Base-by-base conservation (phyloP, 2,113 vertebrate genomes). In the Petromus typicus region DNA sequence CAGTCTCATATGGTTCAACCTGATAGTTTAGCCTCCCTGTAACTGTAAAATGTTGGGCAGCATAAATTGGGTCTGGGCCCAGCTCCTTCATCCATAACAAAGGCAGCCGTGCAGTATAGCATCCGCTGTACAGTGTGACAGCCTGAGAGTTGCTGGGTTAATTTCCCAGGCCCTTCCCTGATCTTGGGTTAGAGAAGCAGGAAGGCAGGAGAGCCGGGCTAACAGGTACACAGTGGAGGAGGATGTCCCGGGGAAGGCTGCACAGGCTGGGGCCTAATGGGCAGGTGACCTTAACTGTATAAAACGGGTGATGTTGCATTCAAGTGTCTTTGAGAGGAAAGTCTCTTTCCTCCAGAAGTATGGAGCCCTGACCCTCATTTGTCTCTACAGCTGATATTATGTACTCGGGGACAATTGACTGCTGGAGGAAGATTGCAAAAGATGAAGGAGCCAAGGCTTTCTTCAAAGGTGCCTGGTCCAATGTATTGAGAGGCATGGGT, bases 401-500 rank as follows among this genome's bases (percentile, higher is more conserved):
- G 99, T 99, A 99, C 98, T 99, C 98, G 95, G 99, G 99, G 98
- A 99, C 99, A 98, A 97, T 99, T 32, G 99, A 99, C 97, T 99
- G 99, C 98, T 99, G 99, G 99, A 99, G 59, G 98, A 99, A 99
- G 99, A 99, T 99, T 96, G 69, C 98, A 0, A 99, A 99, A 98
- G 99, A 99, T 45, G 99, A 99, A 98, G 99, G 99, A 95, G 1
- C 79, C 95, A 99, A 98, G 54, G 99, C 99, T 8, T 99, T 99
- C 98, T 99, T 99, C 98, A 99, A 99, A 98, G 99, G 99, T 37
- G 99, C 99, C 97, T 99, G 99, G 99, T 99, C 99, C 79, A 99
- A 99, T 43, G 99, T 99, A 95, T 97, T 99, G 98, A 99, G 99
- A 99, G 99, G 99, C 98, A 99, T 99, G 99, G 99, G 99, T 0